Evolutionary conservation across 2,888 invertebrate species (phyloP), one percentile per base, ranked within the genome.

Genomic region (Diloba caeruleocephala): DNA sequence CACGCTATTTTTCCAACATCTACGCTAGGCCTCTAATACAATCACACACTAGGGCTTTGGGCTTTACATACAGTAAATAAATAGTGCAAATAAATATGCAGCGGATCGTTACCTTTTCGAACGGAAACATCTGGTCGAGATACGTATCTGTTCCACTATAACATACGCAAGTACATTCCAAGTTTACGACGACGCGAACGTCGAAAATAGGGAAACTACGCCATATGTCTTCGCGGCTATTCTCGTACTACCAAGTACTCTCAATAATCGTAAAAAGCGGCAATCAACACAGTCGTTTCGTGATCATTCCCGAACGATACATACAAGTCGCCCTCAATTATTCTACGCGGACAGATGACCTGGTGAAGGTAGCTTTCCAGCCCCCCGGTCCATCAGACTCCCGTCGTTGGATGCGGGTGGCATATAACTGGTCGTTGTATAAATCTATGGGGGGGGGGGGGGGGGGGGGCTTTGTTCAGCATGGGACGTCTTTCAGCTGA

Each of bases 61-160:
- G 21, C 21, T 1, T 1, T 7, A 21, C 7, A 4, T 7, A 12
- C 2, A 39, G 23, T 32, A 45, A 7, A 44, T 32, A 10, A 9
- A 14, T 32, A 38, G 17, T 42, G 17, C 25, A 36, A 54, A 50
- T 53, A 63, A 58, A 55, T 64, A 56, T 61, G 57, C 64, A 68
- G 38, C 32, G 42, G 23, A 75, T 73, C 63, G 56, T 53, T 50
- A 56, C 62, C 55, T 59, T 64, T 60, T 46, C 41, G 43, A 71
- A 65, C 59, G 64, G 70, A 72, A 78, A 74, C 75, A 75, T 79
- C 73, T 82, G 75, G 43, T 51, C 54, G 42, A 61, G 31, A 55
- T 55, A 51, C 42, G 38, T 62, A 57, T 62, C 64, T 57, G 31
- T 34, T 29, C 42, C 17, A 41, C 42, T 31, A 59, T 26, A 50